phyloP scores from a whole-genome alignment of 2,113 vertebrate species.

The Mixornis gularis region DNA sequence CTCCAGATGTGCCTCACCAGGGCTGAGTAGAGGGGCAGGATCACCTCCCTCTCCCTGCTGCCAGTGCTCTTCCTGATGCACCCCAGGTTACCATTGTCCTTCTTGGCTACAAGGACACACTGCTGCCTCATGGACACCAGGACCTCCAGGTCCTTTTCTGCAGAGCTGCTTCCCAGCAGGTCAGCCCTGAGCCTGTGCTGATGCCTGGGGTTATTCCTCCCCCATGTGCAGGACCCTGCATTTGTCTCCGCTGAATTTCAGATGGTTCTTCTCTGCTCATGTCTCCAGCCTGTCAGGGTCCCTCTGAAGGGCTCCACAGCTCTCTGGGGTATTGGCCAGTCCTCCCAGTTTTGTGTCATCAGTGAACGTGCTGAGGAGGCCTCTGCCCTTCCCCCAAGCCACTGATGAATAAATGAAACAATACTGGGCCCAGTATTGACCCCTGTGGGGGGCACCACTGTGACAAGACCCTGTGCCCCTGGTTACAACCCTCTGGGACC shows the following conservation, averaged over 20 bases:
- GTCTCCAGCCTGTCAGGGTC: neutral
- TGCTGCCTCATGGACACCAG: neutral
- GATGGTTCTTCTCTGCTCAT: neutral
- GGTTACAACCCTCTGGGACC: neutral
- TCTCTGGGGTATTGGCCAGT: fast-evolving
- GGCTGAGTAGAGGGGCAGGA: neutral
- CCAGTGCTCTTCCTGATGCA: neutral
- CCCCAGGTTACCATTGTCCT: neutral
- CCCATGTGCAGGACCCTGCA: neutral
- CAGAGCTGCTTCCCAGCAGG: neutral
- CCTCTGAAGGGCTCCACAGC: neutral
- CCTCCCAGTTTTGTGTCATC: neutral
- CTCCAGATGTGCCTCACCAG: neutral
- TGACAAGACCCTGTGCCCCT: too few relatives aligned
- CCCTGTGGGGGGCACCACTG: neutral
- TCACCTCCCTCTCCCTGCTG: neutral
- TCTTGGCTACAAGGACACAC: neutral
- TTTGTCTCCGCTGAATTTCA: neutral
- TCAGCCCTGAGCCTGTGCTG: neutral
- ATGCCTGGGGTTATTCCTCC: neutral
- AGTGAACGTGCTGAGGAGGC: neutral
- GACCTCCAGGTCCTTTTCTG: neutral
- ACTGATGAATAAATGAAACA: neutral
- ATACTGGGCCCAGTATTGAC: too few relatives aligned
- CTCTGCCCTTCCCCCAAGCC: neutral